Evolutionary conservation across 2,797 vertebrate genomes (phyloP).

Genomic region (Diglossa cyanea): DNA sequence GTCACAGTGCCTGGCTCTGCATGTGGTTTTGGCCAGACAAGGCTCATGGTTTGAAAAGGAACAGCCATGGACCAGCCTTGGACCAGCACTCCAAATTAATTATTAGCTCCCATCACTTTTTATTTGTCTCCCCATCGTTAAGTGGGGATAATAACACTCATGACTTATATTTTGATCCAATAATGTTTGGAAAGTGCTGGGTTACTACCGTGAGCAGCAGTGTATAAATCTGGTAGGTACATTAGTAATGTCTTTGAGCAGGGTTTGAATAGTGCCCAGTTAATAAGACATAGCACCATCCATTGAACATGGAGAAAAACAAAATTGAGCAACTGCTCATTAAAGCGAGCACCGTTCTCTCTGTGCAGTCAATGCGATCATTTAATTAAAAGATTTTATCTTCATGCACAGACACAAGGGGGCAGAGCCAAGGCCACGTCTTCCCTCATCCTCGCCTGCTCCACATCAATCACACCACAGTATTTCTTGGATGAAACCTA

Average conservation of each 20-base stretch:
- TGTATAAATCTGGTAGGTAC: background rate
- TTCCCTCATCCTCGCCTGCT: background rate
- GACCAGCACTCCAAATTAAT: background rate
- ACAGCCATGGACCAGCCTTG: background rate
- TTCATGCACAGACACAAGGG: constrained; percentile 36
- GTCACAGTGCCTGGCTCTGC: background rate
- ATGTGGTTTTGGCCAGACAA: accelerated
- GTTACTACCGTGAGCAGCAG: background rate
- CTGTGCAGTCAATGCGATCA: constrained; percentile 52
- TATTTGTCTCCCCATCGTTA: background rate
- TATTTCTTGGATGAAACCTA: background rate
- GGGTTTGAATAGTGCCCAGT: background rate
- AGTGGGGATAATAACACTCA: background rate
- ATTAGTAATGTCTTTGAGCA: constrained; percentile 15
- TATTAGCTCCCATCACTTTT: background rate
- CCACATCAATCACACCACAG: background rate
- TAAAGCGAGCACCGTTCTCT: constrained; percentile 49
- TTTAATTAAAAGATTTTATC: constrained; percentile 67
- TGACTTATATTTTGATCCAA: background rate
- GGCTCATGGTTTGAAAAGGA: background rate
- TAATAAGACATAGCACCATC: background rate
- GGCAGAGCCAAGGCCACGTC: constrained; percentile 24
- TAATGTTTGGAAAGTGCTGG: background rate
- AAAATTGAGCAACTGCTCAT: constrained; percentile 67
- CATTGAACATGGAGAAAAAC: constrained; percentile 4